These are phyloP conservation scores for Hystrix brachyura DNA, from an alignment of 2,113 vertebrate species.

Conservation along the genomic window DNA sequence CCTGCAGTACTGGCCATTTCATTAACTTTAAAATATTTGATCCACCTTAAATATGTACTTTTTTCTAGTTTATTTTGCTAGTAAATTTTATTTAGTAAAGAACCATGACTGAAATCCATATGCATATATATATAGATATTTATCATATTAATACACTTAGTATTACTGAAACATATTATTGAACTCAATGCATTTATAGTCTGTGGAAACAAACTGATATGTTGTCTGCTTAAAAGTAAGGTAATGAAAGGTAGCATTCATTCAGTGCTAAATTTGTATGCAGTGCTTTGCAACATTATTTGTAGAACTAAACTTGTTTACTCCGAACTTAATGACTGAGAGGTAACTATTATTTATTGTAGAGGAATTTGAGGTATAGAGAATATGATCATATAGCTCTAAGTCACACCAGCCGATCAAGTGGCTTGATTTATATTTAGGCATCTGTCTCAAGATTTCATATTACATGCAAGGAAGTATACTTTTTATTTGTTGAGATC, in stretches of 20 bases:
- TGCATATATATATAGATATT: background rate
- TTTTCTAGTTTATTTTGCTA: constrained; percentile 1
- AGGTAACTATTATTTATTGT: background rate
- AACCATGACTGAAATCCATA: background rate
- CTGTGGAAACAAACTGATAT: background rate
- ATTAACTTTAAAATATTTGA: background rate
- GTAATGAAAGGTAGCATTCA: background rate
- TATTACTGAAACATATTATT: background rate
- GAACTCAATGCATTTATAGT: background rate
- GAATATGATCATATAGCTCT: background rate
- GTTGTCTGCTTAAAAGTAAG: background rate
- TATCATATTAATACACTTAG: background rate
- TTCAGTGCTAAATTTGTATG: background rate
- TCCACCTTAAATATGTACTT: background rate
- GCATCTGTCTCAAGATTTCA: background rate
- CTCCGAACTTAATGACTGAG: background rate
- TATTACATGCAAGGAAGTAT: background rate
- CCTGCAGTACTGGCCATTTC: background rate
- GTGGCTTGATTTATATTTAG: background rate
- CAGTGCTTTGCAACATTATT: background rate
- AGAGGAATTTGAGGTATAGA: background rate
- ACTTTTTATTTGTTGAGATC: background rate
- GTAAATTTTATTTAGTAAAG: background rate
- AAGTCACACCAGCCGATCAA: background rate
- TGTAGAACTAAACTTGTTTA: background rate